Evolutionary conservation across 2,113 vertebrate genomes (phyloP).

Genomic region (Podocnemis expansa): DNA sequence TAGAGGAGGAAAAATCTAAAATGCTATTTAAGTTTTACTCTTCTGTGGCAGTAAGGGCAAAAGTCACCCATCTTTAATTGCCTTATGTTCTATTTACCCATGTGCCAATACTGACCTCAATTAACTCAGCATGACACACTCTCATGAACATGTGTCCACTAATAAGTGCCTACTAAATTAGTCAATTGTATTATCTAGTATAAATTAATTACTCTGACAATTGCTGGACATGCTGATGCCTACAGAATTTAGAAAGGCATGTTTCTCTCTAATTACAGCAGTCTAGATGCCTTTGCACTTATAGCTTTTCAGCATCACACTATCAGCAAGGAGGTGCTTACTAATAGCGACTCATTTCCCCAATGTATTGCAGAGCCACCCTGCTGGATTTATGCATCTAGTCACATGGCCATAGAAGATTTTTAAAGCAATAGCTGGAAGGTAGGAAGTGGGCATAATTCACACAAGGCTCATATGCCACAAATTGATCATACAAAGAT

Average conservation of each 20-base stretch:
- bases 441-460: neutral
- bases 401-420: neutral
- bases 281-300: neutral
- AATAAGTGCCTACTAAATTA: slow-evolving; percentile 41
- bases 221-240: neutral
- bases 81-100: slow-evolving; percentile 9
- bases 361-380: neutral
- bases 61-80: slow-evolving; percentile 31
- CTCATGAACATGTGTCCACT: neutral
- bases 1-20: neutral
- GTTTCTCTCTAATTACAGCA: neutral
- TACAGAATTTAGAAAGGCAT: neutral
- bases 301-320: neutral
- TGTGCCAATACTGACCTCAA: slow-evolving; percentile 35
- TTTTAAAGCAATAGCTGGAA: neutral
- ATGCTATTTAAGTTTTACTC: neutral
- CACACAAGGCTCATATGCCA: neutral
- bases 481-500: neutral
- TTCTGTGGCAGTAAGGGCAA: neutral
- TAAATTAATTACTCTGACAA: slow-evolving; percentile 37
- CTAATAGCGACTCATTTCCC: rapidly evolving
- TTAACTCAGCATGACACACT: slow-evolving; percentile 37
- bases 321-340: neutral
- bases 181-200: slow-evolving; percentile 48
- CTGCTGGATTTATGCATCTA: neutral